Percentiles rank a stretch among this genome's conserved stretches.
Evolutionary conservation across 2,113 vertebrate species (phyloP).

Genomic region (Natator depressus): DNA sequence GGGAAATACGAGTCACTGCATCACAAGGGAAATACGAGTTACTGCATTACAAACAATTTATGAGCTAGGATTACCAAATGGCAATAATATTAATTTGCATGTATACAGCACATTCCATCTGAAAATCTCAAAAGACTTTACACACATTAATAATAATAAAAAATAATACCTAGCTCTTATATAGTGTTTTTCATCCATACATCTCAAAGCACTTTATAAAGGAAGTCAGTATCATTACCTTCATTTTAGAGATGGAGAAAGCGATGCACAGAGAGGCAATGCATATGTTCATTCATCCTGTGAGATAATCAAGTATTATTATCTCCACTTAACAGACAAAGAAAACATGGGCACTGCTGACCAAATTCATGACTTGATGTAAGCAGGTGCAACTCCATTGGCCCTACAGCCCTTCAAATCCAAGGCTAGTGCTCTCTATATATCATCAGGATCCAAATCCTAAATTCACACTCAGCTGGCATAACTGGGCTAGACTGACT

Average conservation of each 20-base stretch:
- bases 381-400: background rate
- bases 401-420: background rate
- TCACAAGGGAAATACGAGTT: background rate
- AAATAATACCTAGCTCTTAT: too few species aligned
- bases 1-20: background rate
- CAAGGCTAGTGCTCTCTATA: background rate
- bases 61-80: background rate
- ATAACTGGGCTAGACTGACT: background rate
- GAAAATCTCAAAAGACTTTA: background rate
- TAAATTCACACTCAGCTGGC: background rate
- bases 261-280: background rate
- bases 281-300: background rate
- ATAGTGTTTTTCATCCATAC: too few species aligned
- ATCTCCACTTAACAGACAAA: fast-evolving
- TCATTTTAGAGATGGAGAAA: too few species aligned
- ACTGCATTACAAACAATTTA: background rate
- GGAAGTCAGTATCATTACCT: too few species aligned
- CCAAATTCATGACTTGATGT: background rate
- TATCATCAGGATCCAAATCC: background rate
- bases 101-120: background rate
- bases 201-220: too few species aligned
- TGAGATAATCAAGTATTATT: background rate
- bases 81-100: background rate
- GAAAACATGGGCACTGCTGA: background rate
- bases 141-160: background rate